Evolutionary conservation across 2,888 invertebrate species (phyloP).

Genomic region (Cheilosia scutellata): DNA sequence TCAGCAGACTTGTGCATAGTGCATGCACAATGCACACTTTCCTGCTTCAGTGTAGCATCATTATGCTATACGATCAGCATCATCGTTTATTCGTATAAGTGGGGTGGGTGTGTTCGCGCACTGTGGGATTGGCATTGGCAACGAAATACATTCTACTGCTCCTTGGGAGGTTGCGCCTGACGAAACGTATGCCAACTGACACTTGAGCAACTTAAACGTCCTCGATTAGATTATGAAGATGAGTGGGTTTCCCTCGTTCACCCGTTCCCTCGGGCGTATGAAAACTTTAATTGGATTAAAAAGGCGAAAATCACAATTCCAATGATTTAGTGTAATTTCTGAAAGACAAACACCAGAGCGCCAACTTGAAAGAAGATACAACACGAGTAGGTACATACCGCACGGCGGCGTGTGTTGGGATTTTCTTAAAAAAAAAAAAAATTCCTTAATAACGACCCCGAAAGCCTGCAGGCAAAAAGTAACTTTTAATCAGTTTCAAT

Average conservation of each 20-base stretch:
- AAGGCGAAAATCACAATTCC: constrained; percentile 51
- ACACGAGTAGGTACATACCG: neutral
- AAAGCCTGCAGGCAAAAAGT: constrained; percentile 7
- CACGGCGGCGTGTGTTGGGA: constrained; percentile 37
- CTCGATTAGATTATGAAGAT: constrained; percentile 67
- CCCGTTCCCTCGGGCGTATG: constrained; percentile 29
- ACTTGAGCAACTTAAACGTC: constrained; percentile 64
- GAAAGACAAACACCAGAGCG: constrained; percentile 38
- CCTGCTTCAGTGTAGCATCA: constrained; percentile 9
- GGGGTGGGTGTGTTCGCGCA: constrained; percentile 50
- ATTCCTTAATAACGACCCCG: constrained; percentile 1
- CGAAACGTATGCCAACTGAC: constrained; percentile 68
- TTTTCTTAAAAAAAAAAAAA: constrained; percentile 22
- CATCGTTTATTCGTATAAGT: constrained; percentile 20
- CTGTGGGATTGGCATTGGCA: constrained; percentile 32
- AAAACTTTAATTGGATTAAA: constrained; percentile 70
- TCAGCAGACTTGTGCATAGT: constrained; percentile 62
- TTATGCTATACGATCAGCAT: constrained; percentile 14
- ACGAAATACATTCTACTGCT: constrained; percentile 32
- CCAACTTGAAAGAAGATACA: constrained; percentile 42
- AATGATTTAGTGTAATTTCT: constrained; percentile 49
- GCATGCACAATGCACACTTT: constrained; percentile 34
- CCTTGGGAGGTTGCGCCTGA: constrained; percentile 55
- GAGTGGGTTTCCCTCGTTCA: constrained; percentile 55
- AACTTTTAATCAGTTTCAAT: constrained; percentile 74